Evolutionary conservation across 2,797 vertebrate genomes (phyloP).

Genomic region (Hylomyscus alleni): DNA sequence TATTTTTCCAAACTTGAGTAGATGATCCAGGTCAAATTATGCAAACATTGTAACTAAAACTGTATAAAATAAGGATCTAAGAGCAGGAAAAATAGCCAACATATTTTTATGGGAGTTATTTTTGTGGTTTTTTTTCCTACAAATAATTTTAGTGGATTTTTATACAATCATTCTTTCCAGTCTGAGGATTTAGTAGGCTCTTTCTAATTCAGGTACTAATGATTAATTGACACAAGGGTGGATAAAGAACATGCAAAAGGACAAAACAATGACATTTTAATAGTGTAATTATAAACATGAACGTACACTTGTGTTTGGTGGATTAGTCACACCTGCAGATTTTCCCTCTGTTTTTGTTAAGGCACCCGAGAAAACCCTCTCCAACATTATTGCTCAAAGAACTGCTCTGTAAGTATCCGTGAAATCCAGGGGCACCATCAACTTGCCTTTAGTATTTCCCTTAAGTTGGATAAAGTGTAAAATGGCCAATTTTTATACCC

Average conservation of each 20-base stretch:
- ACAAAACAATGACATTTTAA: not conserved
- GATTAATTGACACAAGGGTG: conserved; percentile 37
- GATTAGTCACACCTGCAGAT: conserved; percentile 28
- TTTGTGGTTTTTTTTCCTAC: conserved; percentile 37
- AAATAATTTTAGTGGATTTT: conserved; percentile 52
- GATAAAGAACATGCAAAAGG: not conserved
- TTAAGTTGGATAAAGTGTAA: not conserved
- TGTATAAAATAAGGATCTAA: conserved; percentile 54
- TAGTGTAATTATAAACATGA: not conserved
- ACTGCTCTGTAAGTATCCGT: not conserved
- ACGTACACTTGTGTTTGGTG: not conserved
- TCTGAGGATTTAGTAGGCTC: conserved; percentile 13
- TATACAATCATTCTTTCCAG: not conserved
- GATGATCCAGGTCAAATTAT: conserved; percentile 17
- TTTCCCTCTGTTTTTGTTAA: conserved; percentile 3
- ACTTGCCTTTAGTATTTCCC: not conserved
- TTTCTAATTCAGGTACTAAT: not conserved
- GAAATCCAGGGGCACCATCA: not conserved
- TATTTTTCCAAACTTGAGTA: conserved; percentile 67
- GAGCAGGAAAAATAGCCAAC: not conserved
- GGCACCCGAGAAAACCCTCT: not conserved
- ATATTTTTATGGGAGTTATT: conserved; percentile 56
- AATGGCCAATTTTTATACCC: not conserved
- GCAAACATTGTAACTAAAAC: conserved; percentile 42
- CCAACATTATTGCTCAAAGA: not conserved